Conservation (phyloP, 2,888 invertebrate species). For the Allolobophora icterica region DNA sequence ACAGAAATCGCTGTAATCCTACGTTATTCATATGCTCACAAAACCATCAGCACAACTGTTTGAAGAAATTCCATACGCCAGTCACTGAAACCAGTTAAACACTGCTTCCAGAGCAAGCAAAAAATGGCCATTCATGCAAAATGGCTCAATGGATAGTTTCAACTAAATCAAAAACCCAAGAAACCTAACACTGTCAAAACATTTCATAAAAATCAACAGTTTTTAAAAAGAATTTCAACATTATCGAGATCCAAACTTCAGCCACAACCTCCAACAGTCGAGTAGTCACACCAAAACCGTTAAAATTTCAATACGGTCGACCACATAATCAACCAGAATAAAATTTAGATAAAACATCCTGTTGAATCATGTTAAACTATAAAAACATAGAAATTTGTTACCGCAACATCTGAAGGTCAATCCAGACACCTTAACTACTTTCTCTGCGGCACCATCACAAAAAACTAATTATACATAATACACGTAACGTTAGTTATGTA, state of each 20-base stretch:
- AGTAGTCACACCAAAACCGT: background rate
- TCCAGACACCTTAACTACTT: slow-evolving; percentile 26
- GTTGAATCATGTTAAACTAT: background rate
- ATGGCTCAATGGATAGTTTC: background rate
- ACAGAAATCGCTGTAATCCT: too few relatives aligned
- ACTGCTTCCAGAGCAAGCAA: background rate
- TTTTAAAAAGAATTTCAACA: background rate
- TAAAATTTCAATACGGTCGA: background rate
- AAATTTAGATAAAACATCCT: background rate
- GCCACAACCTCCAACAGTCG: background rate
- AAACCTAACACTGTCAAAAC: background rate
- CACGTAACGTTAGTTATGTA: slow-evolving; percentile 8
- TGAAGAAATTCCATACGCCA: too few relatives aligned
- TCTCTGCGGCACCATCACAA: background rate
- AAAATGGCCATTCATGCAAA: background rate
- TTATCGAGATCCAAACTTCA: slow-evolving; percentile 5
- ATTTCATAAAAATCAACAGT: background rate
- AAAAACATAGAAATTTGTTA: slow-evolving; percentile 17
- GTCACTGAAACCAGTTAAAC: background rate
- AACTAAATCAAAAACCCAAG: background rate
- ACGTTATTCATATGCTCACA: too few relatives aligned
- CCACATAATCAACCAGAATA: background rate
- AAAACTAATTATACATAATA: slow-evolving; percentile 26
- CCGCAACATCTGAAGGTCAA: background rate
- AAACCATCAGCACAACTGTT: too few relatives aligned